Evolutionary conservation across 2,113 vertebrate species (phyloP), one percentile per base, ranked within the genome.

Genomic region (Neomonachus schauinslandi): DNA sequence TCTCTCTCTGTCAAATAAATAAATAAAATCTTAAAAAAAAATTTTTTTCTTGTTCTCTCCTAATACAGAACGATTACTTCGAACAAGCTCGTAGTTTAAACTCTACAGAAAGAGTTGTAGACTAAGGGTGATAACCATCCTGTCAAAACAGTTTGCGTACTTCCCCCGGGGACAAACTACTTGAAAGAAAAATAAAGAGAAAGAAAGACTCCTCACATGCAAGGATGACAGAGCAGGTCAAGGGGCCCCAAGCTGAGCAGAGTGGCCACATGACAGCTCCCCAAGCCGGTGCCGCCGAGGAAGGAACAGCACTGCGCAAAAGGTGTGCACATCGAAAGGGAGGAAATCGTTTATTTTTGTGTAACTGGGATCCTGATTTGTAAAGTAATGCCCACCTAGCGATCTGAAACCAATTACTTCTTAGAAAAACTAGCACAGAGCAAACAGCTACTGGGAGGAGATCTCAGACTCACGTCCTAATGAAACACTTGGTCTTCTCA

Each of bases 391-490:
- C 42, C 59, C 72, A 92, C 81, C 77, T 91, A 85, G 88, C 4
- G 53, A 94, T 97, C 90, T 91, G 96, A 96, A 96, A 96, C 87
- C 90, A 89, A 97, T 88, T 82, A 91, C 28, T 63, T 96, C 80
- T 95, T 93, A 96, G 94, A 59, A 85, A 91, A 97, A 93, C 79
- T 21, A 93, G 81, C 84, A 94, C 81, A 55, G 72, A 91, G 67
- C 65, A 82, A 96, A 95, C 31, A 87, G 94, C 13, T 33, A 71
- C 33, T 1, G 2, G 84, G 83, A 96, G 77, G 88, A 90, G 92
- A 91, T 12, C n/a, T 92, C 81, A 93, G 76, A 53, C 85, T 85
- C 22, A 3, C 0, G 33, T 94, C 71, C 46, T 90, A 92, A 97
- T 97, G 93, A 96, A 97, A 95, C 91, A 72, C 42, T 33, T 91